A percentile compares a stretch with the other conserved stretches of the same genome.
Conservation (phyloP, 2,888 invertebrate genomes). For the Patella pellucida region DNA sequence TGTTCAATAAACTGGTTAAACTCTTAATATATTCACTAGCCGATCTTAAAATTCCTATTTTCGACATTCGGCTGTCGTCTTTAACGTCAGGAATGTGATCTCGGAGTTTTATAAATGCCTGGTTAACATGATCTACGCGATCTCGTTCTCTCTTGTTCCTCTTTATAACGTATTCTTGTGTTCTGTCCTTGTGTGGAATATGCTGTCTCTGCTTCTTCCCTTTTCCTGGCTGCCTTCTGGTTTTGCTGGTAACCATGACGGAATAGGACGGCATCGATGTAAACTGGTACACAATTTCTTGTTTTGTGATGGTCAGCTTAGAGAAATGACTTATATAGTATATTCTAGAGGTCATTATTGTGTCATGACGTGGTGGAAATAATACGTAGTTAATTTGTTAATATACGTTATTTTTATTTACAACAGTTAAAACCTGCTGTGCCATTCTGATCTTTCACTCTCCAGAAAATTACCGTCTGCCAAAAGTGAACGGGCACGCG, state of each 20-base stretch:
- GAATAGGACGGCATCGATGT: too few relatives aligned
- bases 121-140: constrained; percentile 34
- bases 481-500: constrained; percentile 3
- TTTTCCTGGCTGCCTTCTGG: not conserved
- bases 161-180: constrained; percentile 31
- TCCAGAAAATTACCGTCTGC: constrained; percentile 5
- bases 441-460: not conserved
- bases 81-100: constrained; percentile 28
- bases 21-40: constrained; percentile 32
- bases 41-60: constrained; percentile 33
- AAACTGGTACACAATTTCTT: too few relatives aligned
- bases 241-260: not conserved
- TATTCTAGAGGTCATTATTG: too few relatives aligned
- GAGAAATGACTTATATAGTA: too few relatives aligned
- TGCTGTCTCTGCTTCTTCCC: constrained; percentile 21
- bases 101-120: constrained; percentile 31
- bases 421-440: too few relatives aligned
- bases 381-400: too few relatives aligned
- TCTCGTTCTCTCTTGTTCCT: constrained; percentile 37
- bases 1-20: constrained; percentile 13
- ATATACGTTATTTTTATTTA: too few relatives aligned
- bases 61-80: constrained; percentile 28
- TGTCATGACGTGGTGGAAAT: too few relatives aligned
- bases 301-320: too few relatives aligned
- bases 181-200: constrained; percentile 32